Base-by-base conservation (phyloP, 2,888 invertebrate species). In the Muscina levida region DNA sequence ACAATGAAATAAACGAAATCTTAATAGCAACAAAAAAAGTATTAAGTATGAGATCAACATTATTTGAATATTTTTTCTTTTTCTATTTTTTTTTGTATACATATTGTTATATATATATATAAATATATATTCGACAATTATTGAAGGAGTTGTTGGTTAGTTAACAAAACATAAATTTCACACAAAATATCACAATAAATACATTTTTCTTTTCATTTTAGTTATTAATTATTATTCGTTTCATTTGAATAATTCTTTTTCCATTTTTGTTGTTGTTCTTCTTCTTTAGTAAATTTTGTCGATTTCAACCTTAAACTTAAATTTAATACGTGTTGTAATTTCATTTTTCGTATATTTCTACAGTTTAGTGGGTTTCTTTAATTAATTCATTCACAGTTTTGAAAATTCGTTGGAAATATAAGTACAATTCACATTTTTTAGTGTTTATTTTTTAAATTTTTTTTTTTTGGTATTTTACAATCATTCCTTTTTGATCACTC, bases 241-340 rank as follows among this genome's bases (percentile, higher is more conserved):
- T 56, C 39, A 46, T 42, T 73, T 48, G n/a, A n/a, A 1, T 19
- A 24, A 22, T 17, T n/a, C 13, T 37, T 39, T 17, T 68, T 46
- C 19, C 2, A 11, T 15, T 48, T 48, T 1, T 3, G 19, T 19
- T 57, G n/a, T n/a, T 31, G 31, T 6, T 53, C 24, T 26, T 56
- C n/a, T 56, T 31, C 37, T 62, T 42, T 31, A 31, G 31, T 31
- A 31, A n/a, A n/a, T n/a, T 8, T 31, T 8, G 31, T 31, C 8
- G n/a, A 31, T 31, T 72, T 62, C 22, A 72, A 72, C 67, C 77
- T 74, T 67, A 74, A 80, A 81, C 74, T 81, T 81, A 71, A 72
- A 74, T 77, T 74, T 72, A 39, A 53, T 17, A n/a, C n/a, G n/a
- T 31, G 31, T 31, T 5, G 3, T 31, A 31, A 31, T 31, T 71